Evolutionary conservation across 2,888 invertebrate species (phyloP).

Genomic region (Sesia apiformis): DNA sequence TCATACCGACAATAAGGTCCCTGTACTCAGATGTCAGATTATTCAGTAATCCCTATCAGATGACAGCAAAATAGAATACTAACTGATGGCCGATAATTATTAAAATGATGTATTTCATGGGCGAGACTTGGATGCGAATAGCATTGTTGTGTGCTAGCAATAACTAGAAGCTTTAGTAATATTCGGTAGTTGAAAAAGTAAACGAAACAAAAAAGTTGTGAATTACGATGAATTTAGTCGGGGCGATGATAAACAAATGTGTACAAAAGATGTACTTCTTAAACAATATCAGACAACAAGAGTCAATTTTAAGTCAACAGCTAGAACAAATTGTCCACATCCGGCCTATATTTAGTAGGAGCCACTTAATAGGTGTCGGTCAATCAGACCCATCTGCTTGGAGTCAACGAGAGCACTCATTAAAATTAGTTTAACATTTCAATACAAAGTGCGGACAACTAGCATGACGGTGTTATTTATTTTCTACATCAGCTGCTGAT

Average conservation of each 20-base stretch:
- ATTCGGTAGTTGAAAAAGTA: no score
- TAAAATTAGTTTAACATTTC: conserved; percentile 34
- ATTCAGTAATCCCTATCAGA: no score
- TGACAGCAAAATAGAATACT: no score
- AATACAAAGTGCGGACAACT: conserved; percentile 9
- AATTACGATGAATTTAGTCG: no score
- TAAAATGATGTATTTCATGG: no score
- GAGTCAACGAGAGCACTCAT: conserved; percentile 43
- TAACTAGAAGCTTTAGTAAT: no score
- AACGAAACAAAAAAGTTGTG: no score
- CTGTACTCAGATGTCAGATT: no score
- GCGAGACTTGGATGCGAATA: no score
- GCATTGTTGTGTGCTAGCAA: no score
- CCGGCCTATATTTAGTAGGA: conserved; percentile 55
- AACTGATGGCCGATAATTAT: no score
- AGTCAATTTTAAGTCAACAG: conserved; percentile 20
- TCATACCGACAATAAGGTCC: no score
- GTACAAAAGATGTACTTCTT: conserved; percentile 4
- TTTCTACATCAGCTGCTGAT: background rate
- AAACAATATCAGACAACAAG: conserved; percentile 3
- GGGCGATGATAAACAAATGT: background rate
- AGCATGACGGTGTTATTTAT: background rate
- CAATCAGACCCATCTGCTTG: conserved; percentile 59
- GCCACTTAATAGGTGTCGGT: conserved; percentile 56
- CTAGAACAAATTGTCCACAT: conserved; percentile 66